A percentile compares a stretch with the other conserved stretches of the same genome.
Evolutionary conservation across 2,113 vertebrate genomes (phyloP).

Genomic region (Pimephales promelas): DNA sequence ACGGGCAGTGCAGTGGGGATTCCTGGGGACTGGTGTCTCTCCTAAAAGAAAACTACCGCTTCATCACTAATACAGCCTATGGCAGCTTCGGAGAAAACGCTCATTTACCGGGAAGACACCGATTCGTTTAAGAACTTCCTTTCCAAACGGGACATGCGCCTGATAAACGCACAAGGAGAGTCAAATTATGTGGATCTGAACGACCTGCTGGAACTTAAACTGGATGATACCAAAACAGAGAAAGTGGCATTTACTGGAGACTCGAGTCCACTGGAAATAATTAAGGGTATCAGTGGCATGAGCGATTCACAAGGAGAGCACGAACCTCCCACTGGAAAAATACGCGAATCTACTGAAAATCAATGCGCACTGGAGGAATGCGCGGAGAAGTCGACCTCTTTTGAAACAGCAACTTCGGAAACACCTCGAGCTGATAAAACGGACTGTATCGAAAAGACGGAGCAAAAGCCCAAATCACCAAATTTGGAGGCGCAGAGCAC

Average conservation of each 20-base stretch:
- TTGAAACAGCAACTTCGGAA: conserved; percentile 46
- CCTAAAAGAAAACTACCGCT: conserved; percentile 33
- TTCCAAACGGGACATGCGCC: conserved; percentile 27
- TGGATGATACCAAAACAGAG: conserved; percentile 31
- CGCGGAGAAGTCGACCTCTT: conserved; percentile 25
- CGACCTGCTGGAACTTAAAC: conserved; percentile 40
- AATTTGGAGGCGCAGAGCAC: conserved; percentile 57
- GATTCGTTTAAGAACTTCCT: conserved; percentile 49
- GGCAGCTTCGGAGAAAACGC: conserved; percentile 59
- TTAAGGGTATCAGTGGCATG: conserved; percentile 22
- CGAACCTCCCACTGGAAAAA: not conserved
- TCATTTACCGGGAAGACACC: conserved; percentile 40
- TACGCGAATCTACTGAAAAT: not conserved
- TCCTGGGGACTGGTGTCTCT: conserved; percentile 60
- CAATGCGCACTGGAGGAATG: not conserved
- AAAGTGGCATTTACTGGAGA: conserved; percentile 52
- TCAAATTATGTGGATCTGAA: conserved; percentile 70
- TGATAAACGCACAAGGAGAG: conserved; percentile 53
- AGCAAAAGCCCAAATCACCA: not conserved
- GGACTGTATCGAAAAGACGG: conserved; percentile 25
- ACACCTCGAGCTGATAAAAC: conserved; percentile 7
- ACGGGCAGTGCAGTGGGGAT: conserved; percentile 56
- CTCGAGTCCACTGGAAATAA: conserved; percentile 46
- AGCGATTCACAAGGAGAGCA: not conserved
- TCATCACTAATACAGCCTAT: conserved; percentile 57